Conservation (phyloP, 2,888 invertebrate species). For the Calameuta pallipes region DNA sequence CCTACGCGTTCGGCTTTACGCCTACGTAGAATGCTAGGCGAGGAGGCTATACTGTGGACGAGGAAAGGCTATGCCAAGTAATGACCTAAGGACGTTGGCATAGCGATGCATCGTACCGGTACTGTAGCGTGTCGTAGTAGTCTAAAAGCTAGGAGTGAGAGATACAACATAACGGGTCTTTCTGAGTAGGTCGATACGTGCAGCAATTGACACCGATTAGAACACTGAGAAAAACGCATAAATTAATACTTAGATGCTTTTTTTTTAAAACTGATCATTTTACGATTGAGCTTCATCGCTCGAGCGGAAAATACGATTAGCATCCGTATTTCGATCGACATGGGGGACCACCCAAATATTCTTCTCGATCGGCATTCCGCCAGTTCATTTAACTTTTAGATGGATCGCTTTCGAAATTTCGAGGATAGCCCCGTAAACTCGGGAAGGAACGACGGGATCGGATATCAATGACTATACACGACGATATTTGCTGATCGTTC, state of each 20-base stretch:
- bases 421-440: neutral
- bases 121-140: slow-evolving; percentile 24
- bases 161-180: slow-evolving; percentile 61
- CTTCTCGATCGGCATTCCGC: neutral
- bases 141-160: slow-evolving; percentile 32
- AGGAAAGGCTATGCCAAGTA: slow-evolving; percentile 11
- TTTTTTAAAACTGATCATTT: neutral
- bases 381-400: neutral
- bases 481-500: neutral
- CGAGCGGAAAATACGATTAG: slow-evolving; percentile 24
- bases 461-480: neutral
- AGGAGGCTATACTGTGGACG: slow-evolving; percentile 13
- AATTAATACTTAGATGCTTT: slow-evolving; percentile 15
- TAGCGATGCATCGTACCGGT: slow-evolving; percentile 16
- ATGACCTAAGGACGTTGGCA: neutral
- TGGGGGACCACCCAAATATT: slow-evolving; percentile 3
- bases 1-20: slow-evolving; percentile 23
- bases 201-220: slow-evolving; percentile 63
- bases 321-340: slow-evolving; percentile 12
- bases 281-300: neutral
- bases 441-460: neutral
- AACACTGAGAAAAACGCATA: slow-evolving; percentile 47
- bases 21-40: slow-evolving; percentile 18
- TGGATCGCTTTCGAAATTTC: neutral
- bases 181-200: slow-evolving; percentile 64